Conservation (phyloP, 2,113 vertebrate species). For the Notothenia rossii region DNA sequence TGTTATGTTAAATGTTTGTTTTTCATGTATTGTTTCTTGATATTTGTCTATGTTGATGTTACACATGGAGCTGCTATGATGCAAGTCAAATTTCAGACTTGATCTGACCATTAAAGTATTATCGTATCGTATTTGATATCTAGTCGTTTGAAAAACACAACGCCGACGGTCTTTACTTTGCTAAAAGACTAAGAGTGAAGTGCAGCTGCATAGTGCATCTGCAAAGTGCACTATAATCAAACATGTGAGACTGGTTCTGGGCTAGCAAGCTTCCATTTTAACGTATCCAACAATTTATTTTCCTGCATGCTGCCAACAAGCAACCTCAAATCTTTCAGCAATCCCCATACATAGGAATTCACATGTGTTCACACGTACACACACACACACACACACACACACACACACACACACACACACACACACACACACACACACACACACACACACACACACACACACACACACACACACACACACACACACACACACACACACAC, state of each 20-base stretch:
- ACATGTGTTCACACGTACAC: neutral
- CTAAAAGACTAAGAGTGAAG: neutral
- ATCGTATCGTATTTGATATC: neutral
- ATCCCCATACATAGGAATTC: neutral
- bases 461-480: too few relatives aligned
- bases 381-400: neutral
- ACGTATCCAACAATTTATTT: neutral
- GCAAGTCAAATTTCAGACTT: too few relatives aligned
- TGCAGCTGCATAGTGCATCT: neutral
- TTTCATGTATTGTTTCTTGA: too few relatives aligned
- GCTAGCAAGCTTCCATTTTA: neutral
- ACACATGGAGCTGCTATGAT: too few relatives aligned
- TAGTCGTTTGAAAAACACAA: neutral
- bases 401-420: neutral
- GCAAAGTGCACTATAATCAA: neutral
- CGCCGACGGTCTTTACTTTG: neutral
- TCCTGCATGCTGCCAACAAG: constrained; percentile 14
- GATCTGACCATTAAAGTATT: too few relatives aligned
- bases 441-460: too few relatives aligned
- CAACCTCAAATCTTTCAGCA: constrained; percentile 2
- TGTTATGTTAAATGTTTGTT: too few relatives aligned
- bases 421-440: neutral
- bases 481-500: too few relatives aligned
- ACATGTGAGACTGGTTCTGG: neutral
- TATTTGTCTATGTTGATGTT: too few relatives aligned